phyloP scores from a whole-genome alignment of 2,797 vertebrate species.

The Nannoperca obscura region DNA sequence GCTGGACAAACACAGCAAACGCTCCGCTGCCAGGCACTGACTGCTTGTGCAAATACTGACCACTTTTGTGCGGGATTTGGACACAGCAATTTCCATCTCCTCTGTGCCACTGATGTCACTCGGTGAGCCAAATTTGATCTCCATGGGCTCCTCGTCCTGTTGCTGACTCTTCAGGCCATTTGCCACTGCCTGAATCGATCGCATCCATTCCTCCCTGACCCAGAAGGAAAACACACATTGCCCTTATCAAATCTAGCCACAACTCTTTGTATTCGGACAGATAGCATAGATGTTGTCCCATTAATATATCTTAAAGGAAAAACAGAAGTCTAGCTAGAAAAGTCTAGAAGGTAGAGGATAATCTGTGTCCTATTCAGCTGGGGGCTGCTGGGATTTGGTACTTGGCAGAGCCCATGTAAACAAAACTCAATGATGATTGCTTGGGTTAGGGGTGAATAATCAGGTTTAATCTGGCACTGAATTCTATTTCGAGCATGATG shows the following conservation, averaged over 20 bases:
- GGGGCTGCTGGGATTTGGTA: constrained; percentile 62
- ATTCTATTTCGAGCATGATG: constrained; percentile 53
- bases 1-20: constrained; percentile 56
- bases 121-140: constrained; percentile 91
- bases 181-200: constrained; percentile 93
- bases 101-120: constrained; percentile 86
- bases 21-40: constrained; percentile 57
- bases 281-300: neutral
- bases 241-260: constrained; percentile 27
- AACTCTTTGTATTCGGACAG: constrained; percentile 4
- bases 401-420: constrained; percentile 60
- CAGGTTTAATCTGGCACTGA: constrained; percentile 56
- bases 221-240: constrained; percentile 41
- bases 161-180: constrained; percentile 93
- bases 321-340: constrained; percentile 10
- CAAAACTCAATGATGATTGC: constrained; percentile 52
- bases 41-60: constrained; percentile 83
- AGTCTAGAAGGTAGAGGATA: constrained; percentile 53
- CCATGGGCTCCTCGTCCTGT: constrained; percentile 88
- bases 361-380: constrained; percentile 48
- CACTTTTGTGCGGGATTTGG: constrained; percentile 92
- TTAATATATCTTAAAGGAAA: constrained; percentile 31
- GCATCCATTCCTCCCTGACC: constrained; percentile 94
- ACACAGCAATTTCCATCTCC: constrained; percentile 92
- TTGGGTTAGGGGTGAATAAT: constrained; percentile 63